phyloP scores from a whole-genome alignment of 2,797 vertebrate species.

The Hippocampus kuda region DNA sequence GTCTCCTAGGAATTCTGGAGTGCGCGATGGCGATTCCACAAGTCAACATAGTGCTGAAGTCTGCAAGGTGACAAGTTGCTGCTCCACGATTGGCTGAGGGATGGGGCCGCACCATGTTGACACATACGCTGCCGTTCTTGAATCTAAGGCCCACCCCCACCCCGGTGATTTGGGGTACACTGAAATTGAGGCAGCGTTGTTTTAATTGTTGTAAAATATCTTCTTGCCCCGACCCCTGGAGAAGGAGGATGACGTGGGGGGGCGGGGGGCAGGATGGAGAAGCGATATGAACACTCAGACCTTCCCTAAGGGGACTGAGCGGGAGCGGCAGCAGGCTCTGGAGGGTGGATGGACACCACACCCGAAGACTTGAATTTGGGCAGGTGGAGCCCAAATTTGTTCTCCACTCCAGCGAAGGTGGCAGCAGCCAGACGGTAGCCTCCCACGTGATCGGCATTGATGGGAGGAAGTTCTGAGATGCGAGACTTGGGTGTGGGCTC shows the following conservation, averaged over 20 bases:
- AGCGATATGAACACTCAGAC: slow-evolving; percentile 26
- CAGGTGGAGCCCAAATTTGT: slow-evolving; percentile 95
- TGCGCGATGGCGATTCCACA: slow-evolving; percentile 38
- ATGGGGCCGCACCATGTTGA: slow-evolving; percentile 18
- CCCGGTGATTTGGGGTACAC: slow-evolving; percentile 27
- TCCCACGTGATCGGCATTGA: slow-evolving; percentile 81
- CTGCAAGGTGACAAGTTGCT: slow-evolving; percentile 19
- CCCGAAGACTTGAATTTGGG: slow-evolving; percentile 86
- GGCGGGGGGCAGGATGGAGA: slow-evolving; percentile 18
- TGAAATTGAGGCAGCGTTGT: slow-evolving; percentile 14
- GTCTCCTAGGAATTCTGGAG: slow-evolving; percentile 40
- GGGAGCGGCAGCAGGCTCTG: slow-evolving; percentile 36
- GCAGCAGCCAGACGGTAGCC: slow-evolving; percentile 93
- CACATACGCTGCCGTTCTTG: slow-evolving; percentile 24
- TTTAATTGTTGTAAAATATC: slow-evolving; percentile 28
- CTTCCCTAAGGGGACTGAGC: slow-evolving; percentile 55
- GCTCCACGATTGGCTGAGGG: slow-evolving; percentile 13
- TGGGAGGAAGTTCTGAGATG: slow-evolving; percentile 88
- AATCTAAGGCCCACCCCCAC: slow-evolving; percentile 10
- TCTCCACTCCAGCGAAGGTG: slow-evolving; percentile 96
- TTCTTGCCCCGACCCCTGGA: slow-evolving; percentile 51
- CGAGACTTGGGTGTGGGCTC: slow-evolving; percentile 82
- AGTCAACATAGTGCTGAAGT: slow-evolving; percentile 38
- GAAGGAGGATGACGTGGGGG: slow-evolving; percentile 17
- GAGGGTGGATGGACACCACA: slow-evolving; percentile 61